Evolutionary conservation across 1,140 invertebrate species (phyloP), one percentile per base, ranked within the genome.

Genomic region (Drosophila yakuba): DNA sequence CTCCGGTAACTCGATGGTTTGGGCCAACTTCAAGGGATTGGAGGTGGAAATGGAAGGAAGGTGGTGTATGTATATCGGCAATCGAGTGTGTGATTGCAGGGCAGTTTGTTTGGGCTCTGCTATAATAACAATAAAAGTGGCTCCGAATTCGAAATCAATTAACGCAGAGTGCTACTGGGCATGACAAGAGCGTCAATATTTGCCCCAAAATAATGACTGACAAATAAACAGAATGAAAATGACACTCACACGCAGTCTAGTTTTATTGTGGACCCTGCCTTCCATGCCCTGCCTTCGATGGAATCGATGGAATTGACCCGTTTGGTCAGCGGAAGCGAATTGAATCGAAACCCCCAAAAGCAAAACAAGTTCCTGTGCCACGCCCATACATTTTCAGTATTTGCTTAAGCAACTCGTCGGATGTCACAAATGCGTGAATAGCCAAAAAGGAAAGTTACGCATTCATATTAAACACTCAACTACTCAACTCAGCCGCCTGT

Each of bases 181-280:
- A 88, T 76, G 84, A 88, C 83, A 80, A 88, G 84, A 83, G 84
- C 76, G 83, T 89, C 71, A 88, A 88, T 88, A 88, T 89, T 88
- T 88, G 81, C 63, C 74, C 74, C 84, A 83, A 89, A 80, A 88
- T 80, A 88, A 88, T 88, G 79, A 86, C 79, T 68, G 77, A 74
- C 82, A 85, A 85, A 85, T 86, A 82, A 86, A 88, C 84, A 79
- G 47, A 68, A 67, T 52, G 56, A 74, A 58, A 69, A 64, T 52
- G 35, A 68, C 44, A 75, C 56, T 72, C 68, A 54, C 52, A 72
- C 66, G 64, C 64, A 72, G 51, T n/a, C 64, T 50, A 44, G 32
- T 32, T 32, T 10, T 44, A 3, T 36, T 55, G 44, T 54, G 38
- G 38, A 17, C 17, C 59, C 14, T 54, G 52, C 20, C 20, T 20